These are phyloP conservation scores for Cerceris ruficornis DNA, from an alignment of 2,888 invertebrate species.

Conservation along the genomic window DNA sequence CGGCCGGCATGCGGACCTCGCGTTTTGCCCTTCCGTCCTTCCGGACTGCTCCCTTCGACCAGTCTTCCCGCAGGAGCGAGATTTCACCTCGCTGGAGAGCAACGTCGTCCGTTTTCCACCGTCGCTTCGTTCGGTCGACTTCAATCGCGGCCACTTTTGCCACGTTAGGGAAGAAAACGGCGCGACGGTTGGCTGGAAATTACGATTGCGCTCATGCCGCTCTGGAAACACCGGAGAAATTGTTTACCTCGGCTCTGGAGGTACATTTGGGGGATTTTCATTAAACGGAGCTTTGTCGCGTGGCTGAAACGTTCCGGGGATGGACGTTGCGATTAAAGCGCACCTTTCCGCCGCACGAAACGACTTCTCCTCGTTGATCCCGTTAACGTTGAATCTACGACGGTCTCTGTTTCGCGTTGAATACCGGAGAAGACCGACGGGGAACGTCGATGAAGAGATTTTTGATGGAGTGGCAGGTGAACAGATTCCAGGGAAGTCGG, in stretches of 20 bases:
- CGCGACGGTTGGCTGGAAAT: too few species aligned
- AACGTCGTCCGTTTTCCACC: background rate
- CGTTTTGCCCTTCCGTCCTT: constrained; percentile 18
- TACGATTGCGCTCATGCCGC: too few species aligned
- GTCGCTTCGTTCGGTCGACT: background rate
- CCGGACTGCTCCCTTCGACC: constrained; percentile 18
- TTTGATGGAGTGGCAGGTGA: constrained; percentile 15
- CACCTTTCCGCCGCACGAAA: too few species aligned
- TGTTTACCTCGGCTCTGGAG: background rate
- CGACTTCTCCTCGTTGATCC: too few species aligned
- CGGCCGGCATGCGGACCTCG: constrained; percentile 69
- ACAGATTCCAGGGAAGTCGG: constrained; percentile 50
- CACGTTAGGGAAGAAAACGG: too few species aligned
- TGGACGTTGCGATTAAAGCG: too few species aligned
- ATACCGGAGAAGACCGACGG: too few species aligned
- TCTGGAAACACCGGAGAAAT: background rate
- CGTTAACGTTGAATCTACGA: too few species aligned
- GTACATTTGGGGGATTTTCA: background rate
- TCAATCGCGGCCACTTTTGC: background rate
- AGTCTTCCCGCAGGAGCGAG: constrained; percentile 8
- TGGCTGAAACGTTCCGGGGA: background rate
- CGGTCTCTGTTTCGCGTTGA: too few species aligned
- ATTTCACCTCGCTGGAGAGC: background rate
- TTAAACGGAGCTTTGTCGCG: background rate
- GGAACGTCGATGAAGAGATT: constrained; percentile 20